These are phyloP conservation scores for Frieseomelitta varia DNA, from an alignment of 1,140 invertebrate species.

Conservation along the genomic window DNA sequence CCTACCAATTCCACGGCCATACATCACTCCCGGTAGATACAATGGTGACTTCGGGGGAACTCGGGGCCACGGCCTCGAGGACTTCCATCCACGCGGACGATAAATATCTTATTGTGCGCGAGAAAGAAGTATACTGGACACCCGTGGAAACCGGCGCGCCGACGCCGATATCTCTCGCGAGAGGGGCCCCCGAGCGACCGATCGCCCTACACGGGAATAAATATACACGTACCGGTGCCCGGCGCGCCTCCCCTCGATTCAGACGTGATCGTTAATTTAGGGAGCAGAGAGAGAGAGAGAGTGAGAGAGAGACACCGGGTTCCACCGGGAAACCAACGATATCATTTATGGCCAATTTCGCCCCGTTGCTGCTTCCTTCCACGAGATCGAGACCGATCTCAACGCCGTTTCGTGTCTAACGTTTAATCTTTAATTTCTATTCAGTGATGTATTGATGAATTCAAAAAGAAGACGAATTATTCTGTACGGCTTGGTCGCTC, in stretches of 20 bases:
- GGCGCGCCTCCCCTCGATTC: slow-evolving; percentile 32
- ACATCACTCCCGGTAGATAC: slow-evolving; percentile 77
- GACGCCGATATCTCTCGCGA: slow-evolving; percentile 51
- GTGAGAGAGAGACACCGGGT: background rate
- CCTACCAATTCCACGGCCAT: slow-evolving; percentile 78
- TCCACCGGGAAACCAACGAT: background rate
- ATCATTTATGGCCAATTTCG: slow-evolving; percentile 22
- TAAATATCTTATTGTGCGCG: slow-evolving; percentile 78
- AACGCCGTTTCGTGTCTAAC: background rate
- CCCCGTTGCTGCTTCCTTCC: background rate
- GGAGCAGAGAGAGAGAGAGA: background rate
- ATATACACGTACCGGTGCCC: background rate
- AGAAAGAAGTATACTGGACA: slow-evolving; percentile 68
- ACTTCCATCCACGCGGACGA: slow-evolving; percentile 67
- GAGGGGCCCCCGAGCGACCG: slow-evolving; percentile 40
- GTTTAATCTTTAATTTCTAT: too few relatives aligned
- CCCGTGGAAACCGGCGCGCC: slow-evolving; percentile 55
- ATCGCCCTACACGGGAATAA: slow-evolving; percentile 52
- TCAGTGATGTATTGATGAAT: too few relatives aligned
- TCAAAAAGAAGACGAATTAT: too few relatives aligned
- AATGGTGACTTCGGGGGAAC: slow-evolving; percentile 73
- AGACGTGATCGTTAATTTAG: slow-evolving; percentile 56
- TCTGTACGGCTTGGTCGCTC: too few relatives aligned
- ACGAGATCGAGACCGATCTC: background rate
- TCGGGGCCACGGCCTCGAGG: slow-evolving; percentile 67